Base-by-base conservation (phyloP, 2,888 invertebrate genomes). In the Melipona beecheii region DNA sequence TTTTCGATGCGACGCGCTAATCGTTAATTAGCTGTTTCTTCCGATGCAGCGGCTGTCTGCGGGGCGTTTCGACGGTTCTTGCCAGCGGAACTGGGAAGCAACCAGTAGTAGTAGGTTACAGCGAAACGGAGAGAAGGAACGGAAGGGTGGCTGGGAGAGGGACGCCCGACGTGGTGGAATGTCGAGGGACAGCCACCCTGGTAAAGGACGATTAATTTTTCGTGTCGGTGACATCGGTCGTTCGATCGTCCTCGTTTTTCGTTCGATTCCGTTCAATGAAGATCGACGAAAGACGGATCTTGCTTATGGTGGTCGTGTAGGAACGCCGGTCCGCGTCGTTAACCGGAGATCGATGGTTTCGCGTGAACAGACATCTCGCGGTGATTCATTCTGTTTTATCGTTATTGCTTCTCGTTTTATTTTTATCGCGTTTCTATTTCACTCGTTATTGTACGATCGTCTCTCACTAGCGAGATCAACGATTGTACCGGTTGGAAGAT, bases 11-110 rank as follows among this genome's bases (percentile, higher is more conserved):
- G 84, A 75, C 81, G 84, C 83, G 87, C 80, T 88, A 88, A 88
- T 88, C 87, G 79, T 88, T 88, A 84, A 88, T 88, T 88, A 88
- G 83, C 81, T 81, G 86, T 73, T 88, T 86, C 88, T 86, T 88
- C 49, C 76, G 73, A 27, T 27, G 62, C 76, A 68, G 58, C 66
- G 56, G 69, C 84, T 70, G 75, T 64, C 62, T 71, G 36, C 52
- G 24, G 72, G 72, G 84, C 75, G 81, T 81, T 84, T 84, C 84
- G 84, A 81, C 24, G 60, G 75, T 88, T 88, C 86, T 88, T 88
- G 72, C 49, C 43, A 58, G n/a, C 15, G 13, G 15, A 58, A 27
- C n/a, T 43, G 31, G 31, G 69, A 69, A 13, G 64, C 56, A 36
- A 68, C 74, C 79, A 65, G 68, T 36, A n/a, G 52, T 5, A 52